Conservation (phyloP, 2,888 invertebrate species). For the Oxyscelio sp. region DNA sequence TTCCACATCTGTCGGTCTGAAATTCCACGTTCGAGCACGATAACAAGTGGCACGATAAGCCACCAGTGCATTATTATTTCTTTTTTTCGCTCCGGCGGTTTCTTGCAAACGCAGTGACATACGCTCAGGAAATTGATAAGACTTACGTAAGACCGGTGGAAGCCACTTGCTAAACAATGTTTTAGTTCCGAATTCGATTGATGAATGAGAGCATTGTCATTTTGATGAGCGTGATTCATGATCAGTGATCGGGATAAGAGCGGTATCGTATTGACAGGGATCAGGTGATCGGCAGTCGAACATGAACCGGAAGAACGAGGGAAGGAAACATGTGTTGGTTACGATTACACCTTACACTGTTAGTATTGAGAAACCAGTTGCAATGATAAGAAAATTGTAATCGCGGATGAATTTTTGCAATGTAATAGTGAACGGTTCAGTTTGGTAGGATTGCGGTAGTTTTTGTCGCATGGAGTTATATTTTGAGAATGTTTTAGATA, state of each 20-base stretch:
- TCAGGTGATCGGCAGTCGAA: conserved; percentile 18
- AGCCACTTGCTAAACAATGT: conserved; percentile 3
- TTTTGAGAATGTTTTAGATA: too few species aligned
- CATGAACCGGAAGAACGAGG: conserved; percentile 75
- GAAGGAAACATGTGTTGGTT: conserved; percentile 79
- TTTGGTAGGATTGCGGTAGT: too few species aligned
- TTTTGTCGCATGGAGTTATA: too few species aligned
- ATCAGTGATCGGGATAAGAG: background rate
- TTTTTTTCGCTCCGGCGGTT: conserved; percentile 68
- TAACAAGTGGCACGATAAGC: background rate
- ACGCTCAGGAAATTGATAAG: conserved; percentile 83
- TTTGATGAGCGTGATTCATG: background rate
- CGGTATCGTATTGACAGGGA: background rate
- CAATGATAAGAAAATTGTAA: background rate
- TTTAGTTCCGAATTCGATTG: too few species aligned
- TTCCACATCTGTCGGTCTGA: conserved; percentile 12
- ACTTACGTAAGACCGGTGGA: conserved; percentile 81
- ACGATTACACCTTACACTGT: conserved; percentile 85
- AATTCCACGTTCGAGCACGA: conserved; percentile 4
- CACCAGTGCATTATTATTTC: conserved; percentile 32
- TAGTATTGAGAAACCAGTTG: conserved; percentile 75
- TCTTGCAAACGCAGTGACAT: conserved; percentile 80
- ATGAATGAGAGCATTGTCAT: too few species aligned
- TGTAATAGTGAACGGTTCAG: too few species aligned
- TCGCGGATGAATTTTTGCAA: conserved; percentile 4